phyloP scores from a whole-genome alignment of 2,888 invertebrate genomes.

The Meganola albula region DNA sequence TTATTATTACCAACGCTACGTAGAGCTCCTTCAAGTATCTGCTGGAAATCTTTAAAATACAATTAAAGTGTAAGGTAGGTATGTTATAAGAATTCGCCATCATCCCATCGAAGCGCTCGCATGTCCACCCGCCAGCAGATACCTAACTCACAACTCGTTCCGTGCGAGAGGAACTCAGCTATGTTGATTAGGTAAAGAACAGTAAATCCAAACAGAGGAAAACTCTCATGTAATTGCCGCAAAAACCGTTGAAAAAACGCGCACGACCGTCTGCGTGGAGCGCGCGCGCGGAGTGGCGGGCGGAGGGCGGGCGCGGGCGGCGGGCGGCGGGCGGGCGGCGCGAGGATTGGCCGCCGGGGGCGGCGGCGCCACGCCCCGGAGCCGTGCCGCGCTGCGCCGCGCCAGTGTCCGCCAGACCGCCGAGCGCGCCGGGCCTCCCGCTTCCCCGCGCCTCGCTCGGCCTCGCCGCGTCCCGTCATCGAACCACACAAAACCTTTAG shows the following conservation, averaged over 20 bases:
- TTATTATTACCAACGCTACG: conserved; percentile 26
- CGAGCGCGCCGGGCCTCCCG: conserved; percentile 78
- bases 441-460: conserved; percentile 77
- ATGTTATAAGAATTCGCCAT: conserved; percentile 24
- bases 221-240: conserved; percentile 57
- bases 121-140: conserved; percentile 28
- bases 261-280: conserved; percentile 48
- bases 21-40: conserved; percentile 13
- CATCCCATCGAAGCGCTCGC: conserved; percentile 32
- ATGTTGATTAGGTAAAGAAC: conserved; percentile 54
- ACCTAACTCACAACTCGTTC: conserved; percentile 41
- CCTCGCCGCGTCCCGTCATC: conserved; percentile 65
- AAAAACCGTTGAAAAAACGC: conserved; percentile 49
- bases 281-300: conserved; percentile 52
- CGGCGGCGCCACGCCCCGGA: conserved; percentile 49
- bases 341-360: conserved; percentile 34
- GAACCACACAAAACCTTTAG: conserved; percentile 49
- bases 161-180: conserved; percentile 49
- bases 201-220: conserved; percentile 58
- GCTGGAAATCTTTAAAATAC: conserved; percentile 12
- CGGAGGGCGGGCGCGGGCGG: conserved; percentile 31
- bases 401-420: conserved; percentile 76
- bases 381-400: conserved; percentile 51
- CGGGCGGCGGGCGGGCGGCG: conserved; percentile 20
- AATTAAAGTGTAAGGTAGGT: conserved; percentile 18